Evolutionary conservation across 2,888 invertebrate genomes (phyloP).

Genomic region (Sturmia bella): DNA sequence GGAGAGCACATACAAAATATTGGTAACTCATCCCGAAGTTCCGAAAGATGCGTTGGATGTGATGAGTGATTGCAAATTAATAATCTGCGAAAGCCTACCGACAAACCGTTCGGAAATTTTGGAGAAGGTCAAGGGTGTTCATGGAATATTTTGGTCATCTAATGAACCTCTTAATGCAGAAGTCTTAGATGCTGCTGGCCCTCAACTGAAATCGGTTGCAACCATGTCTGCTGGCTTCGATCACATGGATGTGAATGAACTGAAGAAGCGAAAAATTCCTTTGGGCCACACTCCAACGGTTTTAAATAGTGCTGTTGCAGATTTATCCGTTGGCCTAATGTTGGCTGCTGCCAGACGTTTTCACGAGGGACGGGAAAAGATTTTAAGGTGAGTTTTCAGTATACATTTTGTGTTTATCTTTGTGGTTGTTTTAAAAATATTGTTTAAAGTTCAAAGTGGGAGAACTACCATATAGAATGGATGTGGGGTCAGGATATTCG

Average conservation of each 20-base stretch:
- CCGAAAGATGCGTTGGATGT: constrained; percentile 86
- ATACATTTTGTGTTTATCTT: background rate
- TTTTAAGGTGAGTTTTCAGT: constrained; percentile 82
- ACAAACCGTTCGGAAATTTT: constrained; percentile 77
- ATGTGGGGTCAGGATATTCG: constrained; percentile 90
- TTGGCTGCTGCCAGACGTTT: constrained; percentile 89
- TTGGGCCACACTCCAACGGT: constrained; percentile 91
- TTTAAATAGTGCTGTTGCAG: constrained; percentile 90
- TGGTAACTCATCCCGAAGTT: constrained; percentile 87
- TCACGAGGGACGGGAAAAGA: constrained; percentile 87
- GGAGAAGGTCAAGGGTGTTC: constrained; percentile 78
- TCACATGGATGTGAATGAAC: constrained; percentile 88
- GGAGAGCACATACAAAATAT: constrained; percentile 83
- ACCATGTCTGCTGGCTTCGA: constrained; percentile 95
- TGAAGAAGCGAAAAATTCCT: constrained; percentile 87
- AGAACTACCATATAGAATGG: constrained; percentile 87
- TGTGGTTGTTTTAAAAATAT: background rate
- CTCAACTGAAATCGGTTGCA: constrained; percentile 88
- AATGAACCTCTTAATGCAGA: constrained; percentile 77
- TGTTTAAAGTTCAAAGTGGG: constrained; percentile 84
- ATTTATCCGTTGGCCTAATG: constrained; percentile 89
- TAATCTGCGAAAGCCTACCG: constrained; percentile 76
- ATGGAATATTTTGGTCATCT: constrained; percentile 79
- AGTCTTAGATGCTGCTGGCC: constrained; percentile 82
- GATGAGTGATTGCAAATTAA: constrained; percentile 82